These are phyloP conservation scores for Podarcis lilfordi DNA, from an alignment of 2,797 vertebrate genomes.

Conservation along the genomic window DNA sequence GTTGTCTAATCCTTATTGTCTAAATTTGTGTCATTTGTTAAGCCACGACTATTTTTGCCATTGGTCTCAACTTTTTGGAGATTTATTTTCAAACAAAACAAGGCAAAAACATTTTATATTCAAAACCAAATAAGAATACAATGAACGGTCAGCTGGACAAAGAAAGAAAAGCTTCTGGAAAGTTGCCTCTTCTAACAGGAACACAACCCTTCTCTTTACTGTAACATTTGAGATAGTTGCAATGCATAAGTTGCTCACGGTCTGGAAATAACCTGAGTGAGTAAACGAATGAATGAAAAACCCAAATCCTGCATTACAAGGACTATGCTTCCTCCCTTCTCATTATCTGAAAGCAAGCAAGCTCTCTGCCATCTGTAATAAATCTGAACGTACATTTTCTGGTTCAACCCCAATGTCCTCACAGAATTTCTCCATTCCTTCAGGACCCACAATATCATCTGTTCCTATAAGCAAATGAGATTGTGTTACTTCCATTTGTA, in stretches of 20 bases:
- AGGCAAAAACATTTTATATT: not conserved
- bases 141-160: not conserved
- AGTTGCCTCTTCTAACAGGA: not conserved
- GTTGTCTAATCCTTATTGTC: not conserved
- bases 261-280: not conserved
- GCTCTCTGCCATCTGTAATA: not conserved
- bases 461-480: constrained; percentile 81
- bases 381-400: constrained; percentile 89
- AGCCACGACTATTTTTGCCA: not conserved
- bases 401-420: constrained; percentile 99
- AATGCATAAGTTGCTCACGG: not conserved
- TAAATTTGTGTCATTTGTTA: not conserved
- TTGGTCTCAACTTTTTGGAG: not conserved
- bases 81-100: not conserved
- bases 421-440: constrained; percentile 99
- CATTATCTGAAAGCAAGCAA: not conserved
- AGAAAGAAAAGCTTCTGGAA: not conserved
- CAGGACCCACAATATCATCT: constrained; percentile 95
- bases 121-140: not conserved
- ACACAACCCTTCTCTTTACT: too few relatives aligned
- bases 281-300: too few relatives aligned
- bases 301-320: not conserved
- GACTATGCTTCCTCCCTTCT: not conserved
- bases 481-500: constrained; percentile 42
- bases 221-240: not conserved